Base-by-base conservation (phyloP, 23 tunicate species). In the Botrylloides violaceus region DNA sequence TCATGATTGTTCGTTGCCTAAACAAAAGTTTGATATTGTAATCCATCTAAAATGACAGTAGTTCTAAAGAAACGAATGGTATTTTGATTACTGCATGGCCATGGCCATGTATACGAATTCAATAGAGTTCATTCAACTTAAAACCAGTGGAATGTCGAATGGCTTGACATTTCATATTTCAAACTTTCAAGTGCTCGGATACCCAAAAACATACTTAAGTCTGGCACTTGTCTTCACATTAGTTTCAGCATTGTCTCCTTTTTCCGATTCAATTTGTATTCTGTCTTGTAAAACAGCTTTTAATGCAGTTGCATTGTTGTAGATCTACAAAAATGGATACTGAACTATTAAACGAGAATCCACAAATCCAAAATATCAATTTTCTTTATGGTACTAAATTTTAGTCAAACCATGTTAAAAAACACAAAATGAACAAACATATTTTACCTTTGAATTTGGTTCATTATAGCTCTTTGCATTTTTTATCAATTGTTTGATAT, bases 381-480 rank as follows among this genome's bases (percentile, higher is more conserved):
- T 7, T 60, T 24, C 0, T n/a, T 23, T 60, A 47, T 47, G 18
- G 55, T 12, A 47, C 12, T 47, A 12, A 12, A 47, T 47, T 18
- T 47, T 12, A 12, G 18, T 18, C 55, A 47, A 47, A 47, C 18
- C 15, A 47, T 47, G n/a, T n/a, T n/a, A n/a, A n/a, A n/a, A n/a
- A n/a, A n/a, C n/a, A n/a, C n/a, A n/a, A n/a, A n/a, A n/a, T n/a
- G n/a, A n/a, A n/a, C n/a, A n/a, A n/a, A n/a, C n/a, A n/a, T n/a
- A n/a, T n/a, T n/a, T n/a, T 28, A 90, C 97, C 84, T 90, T 87
- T 6, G 98, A 93, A 25, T 66, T 78, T 29, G 88, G 88, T 57
- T 93, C 90, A 36, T 93, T 93, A 80, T 84, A 93, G 0, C 61
- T 73, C 49, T 64, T 81, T 19, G 98, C 98, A 56, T 93, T 93